Evolutionary conservation across 2,113 vertebrate species (phyloP).

Genomic region (Zosterops pallidus): DNA sequence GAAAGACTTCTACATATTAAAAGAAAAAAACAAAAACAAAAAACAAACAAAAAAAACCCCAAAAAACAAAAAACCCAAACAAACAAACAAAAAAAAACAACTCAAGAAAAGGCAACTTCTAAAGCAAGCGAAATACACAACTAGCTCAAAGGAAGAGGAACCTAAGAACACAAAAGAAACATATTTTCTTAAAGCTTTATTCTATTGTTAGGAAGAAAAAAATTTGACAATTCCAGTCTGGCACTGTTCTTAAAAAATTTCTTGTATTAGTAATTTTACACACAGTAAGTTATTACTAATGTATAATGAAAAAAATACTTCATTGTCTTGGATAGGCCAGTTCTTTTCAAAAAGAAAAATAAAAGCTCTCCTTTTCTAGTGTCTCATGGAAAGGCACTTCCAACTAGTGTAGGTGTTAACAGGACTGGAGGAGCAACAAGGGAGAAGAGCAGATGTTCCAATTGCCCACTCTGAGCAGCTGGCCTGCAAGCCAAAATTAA

Average conservation of each 20-base stretch:
- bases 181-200: not conserved
- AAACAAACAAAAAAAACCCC: no score
- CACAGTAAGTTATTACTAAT: not conserved
- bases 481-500: not conserved
- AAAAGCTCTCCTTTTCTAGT: not conserved
- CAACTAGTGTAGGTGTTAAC: not conserved
- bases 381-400: not conserved
- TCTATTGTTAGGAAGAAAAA: not conserved
- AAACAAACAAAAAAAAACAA: not conserved
- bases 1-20: not conserved
- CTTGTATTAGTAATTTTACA: not conserved
- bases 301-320: not conserved
- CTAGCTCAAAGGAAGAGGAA: slow-evolving; percentile 52
- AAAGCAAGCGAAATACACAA: not conserved
- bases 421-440: not conserved
- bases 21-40: not conserved
- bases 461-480: not conserved
- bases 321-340: not conserved
- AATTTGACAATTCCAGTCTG: not conserved
- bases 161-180: not conserved
- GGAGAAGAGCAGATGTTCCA: not conserved
- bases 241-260: not conserved
- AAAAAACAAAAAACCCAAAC: no score
- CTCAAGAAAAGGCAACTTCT: not conserved
- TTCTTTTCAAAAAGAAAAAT: not conserved